These are phyloP conservation scores for Hyaena hyaena DNA, from an alignment of 2,113 vertebrate species.

Conservation along the genomic window DNA sequence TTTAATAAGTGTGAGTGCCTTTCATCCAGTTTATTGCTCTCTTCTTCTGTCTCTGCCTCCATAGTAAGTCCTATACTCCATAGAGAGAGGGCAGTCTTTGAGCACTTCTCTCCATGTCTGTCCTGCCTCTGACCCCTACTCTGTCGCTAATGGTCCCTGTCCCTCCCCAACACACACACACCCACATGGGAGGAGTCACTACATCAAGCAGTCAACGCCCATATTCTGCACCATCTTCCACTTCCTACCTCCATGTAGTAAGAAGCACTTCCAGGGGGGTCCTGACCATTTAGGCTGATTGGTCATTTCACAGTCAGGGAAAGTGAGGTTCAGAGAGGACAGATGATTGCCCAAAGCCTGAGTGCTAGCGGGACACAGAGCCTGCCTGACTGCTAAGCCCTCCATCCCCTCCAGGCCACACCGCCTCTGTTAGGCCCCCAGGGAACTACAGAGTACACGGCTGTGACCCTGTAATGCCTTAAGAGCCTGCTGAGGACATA, in stretches of 20 bases:
- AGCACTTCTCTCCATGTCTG: neutral
- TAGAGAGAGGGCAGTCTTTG: neutral
- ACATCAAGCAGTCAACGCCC: rapidly evolving
- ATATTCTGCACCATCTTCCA: neutral
- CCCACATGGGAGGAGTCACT: neutral
- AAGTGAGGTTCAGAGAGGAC: neutral
- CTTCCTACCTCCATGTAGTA: neutral
- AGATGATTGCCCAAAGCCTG: neutral
- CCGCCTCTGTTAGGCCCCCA: neutral
- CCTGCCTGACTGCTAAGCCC: neutral
- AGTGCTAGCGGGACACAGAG: neutral
- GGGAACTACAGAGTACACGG: neutral
- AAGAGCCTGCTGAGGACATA: neutral
- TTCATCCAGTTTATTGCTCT: neutral
- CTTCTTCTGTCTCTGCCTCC: neutral
- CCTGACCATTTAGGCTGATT: neutral
- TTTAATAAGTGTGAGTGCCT: neutral
- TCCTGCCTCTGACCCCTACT: neutral
- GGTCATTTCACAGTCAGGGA: neutral
- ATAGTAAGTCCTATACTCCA: neutral
- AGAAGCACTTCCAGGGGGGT: neutral
- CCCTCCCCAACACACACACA: neutral
- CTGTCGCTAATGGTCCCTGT: neutral
- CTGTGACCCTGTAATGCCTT: rapidly evolving
- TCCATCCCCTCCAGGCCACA: neutral